phyloP scores from a whole-genome alignment of 2,797 vertebrate species.

The Oophaga sylvatica region DNA sequence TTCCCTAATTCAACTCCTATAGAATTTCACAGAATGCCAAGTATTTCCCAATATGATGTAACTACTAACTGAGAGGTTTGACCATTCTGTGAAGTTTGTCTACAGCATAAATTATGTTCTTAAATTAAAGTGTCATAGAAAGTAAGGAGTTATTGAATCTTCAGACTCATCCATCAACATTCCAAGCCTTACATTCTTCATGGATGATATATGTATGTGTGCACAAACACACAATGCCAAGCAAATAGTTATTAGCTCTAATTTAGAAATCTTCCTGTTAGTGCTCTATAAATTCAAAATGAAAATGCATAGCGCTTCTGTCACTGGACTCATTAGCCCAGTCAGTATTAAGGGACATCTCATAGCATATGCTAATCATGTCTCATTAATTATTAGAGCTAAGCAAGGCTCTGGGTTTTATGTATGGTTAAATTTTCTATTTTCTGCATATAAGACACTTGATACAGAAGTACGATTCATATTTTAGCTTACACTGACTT shows the following conservation, averaged over 20 bases:
- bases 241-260: background rate
- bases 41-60: slow-evolving; percentile 57
- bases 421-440: background rate
- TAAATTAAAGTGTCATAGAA: slow-evolving; percentile 39
- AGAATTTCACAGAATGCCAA: slow-evolving; percentile 51
- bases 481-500: background rate
- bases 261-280: background rate
- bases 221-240: slow-evolving; percentile 10
- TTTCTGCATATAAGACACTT: background rate
- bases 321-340: background rate
- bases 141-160: background rate
- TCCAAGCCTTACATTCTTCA: slow-evolving; percentile 3
- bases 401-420: background rate
- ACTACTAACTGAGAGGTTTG: slow-evolving; percentile 27
- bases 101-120: slow-evolving; percentile 37
- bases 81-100: slow-evolving; percentile 43
- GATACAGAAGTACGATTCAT: background rate
- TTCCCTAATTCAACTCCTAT: background rate
- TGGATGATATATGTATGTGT: background rate
- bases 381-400: background rate
- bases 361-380: background rate
- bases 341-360: background rate
- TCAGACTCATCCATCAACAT: background rate
- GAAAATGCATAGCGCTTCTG: background rate
- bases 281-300: background rate